These are phyloP conservation scores for Holacanthella duospinosa DNA, from an alignment of 2,888 invertebrate species.

Conservation along the genomic window DNA sequence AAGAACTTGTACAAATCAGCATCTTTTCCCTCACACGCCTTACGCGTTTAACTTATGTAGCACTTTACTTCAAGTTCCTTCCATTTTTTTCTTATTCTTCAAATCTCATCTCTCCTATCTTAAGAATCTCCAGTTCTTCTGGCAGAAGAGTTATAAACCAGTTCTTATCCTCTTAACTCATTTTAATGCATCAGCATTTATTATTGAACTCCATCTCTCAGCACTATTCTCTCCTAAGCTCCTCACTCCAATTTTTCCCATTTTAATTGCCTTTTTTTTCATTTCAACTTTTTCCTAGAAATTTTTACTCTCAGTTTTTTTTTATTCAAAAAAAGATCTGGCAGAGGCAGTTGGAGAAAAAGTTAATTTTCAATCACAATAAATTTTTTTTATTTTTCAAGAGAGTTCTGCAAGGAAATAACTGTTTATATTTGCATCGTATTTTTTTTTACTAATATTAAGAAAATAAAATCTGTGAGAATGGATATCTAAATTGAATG, in stretches of 20 bases:
- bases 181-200: slow-evolving; percentile 10
- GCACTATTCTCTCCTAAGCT: background rate
- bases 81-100: background rate
- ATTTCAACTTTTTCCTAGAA: slow-evolving; percentile 1
- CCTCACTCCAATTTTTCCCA: background rate
- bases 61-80: background rate
- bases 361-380: no score
- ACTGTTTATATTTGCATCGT: no score
- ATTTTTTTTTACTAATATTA: no score
- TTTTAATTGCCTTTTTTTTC: slow-evolving; percentile 1
- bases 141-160: background rate
- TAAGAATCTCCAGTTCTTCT: background rate
- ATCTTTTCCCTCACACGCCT: background rate
- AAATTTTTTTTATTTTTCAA: no score
- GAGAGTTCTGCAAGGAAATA: no score
- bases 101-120: background rate
- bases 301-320: background rate
- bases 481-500: no score
- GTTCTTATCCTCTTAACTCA: slow-evolving; percentile 1
- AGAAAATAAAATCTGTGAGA: no score
- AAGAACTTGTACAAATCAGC: slow-evolving; percentile 10
- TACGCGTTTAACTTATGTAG: background rate
- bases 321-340: background rate
- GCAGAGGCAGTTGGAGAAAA: background rate
- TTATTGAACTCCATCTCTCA: slow-evolving; percentile 2